Evolutionary conservation across 2,797 vertebrate genomes (phyloP).

Genomic region (Lindbergichthys nudifrons): DNA sequence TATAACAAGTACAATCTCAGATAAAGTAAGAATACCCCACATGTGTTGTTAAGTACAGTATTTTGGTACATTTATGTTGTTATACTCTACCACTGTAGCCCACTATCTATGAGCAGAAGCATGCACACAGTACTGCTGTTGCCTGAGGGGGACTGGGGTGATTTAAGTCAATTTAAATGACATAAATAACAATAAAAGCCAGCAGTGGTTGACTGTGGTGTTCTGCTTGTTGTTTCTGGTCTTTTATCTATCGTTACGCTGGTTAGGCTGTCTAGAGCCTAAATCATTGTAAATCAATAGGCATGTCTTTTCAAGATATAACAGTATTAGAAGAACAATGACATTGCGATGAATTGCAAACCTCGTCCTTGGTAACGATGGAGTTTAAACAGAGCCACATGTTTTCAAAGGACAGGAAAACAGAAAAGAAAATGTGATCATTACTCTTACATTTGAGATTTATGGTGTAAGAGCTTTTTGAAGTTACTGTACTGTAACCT

Average conservation of each 20-base stretch:
- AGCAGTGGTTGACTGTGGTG: background rate
- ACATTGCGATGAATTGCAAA: constrained; percentile 10
- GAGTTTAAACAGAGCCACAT: constrained; percentile 1
- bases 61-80: background rate
- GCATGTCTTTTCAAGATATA: constrained; percentile 31
- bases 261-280: background rate
- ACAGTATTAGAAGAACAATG: constrained; percentile 27
- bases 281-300: constrained; percentile 26
- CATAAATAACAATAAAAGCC: constrained; percentile 34
- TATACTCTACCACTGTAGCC: background rate
- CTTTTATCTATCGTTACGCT: constrained; percentile 31
- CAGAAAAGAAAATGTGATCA: constrained; percentile 11
- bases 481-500: background rate
- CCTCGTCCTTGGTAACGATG: background rate
- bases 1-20: background rate
- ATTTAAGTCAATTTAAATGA: background rate
- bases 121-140: background rate
- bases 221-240: constrained; percentile 26
- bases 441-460: background rate
- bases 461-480: background rate
- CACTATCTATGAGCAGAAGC: background rate
- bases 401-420: background rate
- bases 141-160: background rate
- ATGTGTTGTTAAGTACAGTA: background rate
- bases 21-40: background rate